phyloP scores from a whole-genome alignment of 2,888 invertebrate species.

The Pammene aurita region DNA sequence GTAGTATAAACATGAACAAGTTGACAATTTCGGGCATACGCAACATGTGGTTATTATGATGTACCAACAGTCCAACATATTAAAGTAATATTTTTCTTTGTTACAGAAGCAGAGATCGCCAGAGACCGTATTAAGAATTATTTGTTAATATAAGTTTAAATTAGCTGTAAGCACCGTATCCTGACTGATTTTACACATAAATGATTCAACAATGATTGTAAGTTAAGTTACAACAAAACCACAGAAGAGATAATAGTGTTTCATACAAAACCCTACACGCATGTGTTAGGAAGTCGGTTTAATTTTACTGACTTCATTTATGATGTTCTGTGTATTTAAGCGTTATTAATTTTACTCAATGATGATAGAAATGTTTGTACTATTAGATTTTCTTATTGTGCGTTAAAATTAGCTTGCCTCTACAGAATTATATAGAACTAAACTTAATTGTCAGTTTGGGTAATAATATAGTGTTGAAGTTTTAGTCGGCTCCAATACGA shows the following conservation, averaged over 20 bases:
- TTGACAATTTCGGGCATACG: neutral
- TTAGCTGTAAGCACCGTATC: conserved; percentile 36
- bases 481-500: no score
- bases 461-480: no score
- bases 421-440: neutral
- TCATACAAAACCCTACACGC: neutral
- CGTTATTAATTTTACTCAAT: conserved; percentile 6
- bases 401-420: neutral
- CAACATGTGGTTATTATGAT: neutral
- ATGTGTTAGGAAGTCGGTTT: neutral
- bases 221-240: no score
- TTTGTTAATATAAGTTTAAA: conserved; percentile 36
- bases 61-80: neutral
- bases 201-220: conserved; percentile 5
- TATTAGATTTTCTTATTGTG: neutral
- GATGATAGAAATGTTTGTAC: neutral
- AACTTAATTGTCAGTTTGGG: no score
- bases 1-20: neutral
- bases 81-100: conserved; percentile 51
- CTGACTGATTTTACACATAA: conserved; percentile 21
- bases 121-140: conserved; percentile 68
- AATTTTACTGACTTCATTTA: conserved; percentile 1
- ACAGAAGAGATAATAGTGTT: no score
- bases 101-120: conserved; percentile 79
- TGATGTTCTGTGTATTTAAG: conserved; percentile 6